Percentiles rank a stretch among this genome's conserved stretches.
Evolutionary conservation across 2,113 vertebrate species (phyloP).

Genomic region (Uropsilus gracilis): DNA sequence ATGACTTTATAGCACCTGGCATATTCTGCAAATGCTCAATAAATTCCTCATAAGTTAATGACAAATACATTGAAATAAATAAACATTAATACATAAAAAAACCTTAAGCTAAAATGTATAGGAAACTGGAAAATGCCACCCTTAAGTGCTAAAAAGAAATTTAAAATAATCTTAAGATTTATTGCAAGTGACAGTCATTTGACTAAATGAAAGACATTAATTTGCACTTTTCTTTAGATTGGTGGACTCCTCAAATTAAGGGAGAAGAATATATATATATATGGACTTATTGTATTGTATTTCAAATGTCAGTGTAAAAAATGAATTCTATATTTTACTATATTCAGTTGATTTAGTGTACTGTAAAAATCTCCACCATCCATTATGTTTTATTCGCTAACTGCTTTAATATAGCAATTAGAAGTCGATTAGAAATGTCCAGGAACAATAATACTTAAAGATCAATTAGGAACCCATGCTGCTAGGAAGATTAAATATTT

Average conservation of each 20-base stretch:
- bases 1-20: neutral
- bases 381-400: constrained; percentile 73
- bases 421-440: constrained; percentile 82
- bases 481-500: constrained; percentile 87
- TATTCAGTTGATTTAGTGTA: constrained; percentile 65
- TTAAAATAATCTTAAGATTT: neutral
- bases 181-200: neutral
- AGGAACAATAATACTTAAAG: constrained; percentile 85
- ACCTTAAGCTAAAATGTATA: neutral
- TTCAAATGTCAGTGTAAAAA: constrained; percentile 44
- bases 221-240: neutral
- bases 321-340: constrained; percentile 54
- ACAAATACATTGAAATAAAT: too few species aligned
- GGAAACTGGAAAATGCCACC: neutral
- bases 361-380: constrained; percentile 57
- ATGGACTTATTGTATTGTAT: neutral
- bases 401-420: constrained; percentile 83
- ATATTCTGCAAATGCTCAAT: neutral
- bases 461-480: constrained; percentile 86
- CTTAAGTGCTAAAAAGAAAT: neutral
- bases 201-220: neutral
- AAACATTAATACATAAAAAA: too few species aligned
- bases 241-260: neutral
- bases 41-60: neutral
- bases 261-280: neutral